phyloP scores from a whole-genome alignment of 1,140 invertebrate species.

The Rhynchophorus ferrugineus region DNA sequence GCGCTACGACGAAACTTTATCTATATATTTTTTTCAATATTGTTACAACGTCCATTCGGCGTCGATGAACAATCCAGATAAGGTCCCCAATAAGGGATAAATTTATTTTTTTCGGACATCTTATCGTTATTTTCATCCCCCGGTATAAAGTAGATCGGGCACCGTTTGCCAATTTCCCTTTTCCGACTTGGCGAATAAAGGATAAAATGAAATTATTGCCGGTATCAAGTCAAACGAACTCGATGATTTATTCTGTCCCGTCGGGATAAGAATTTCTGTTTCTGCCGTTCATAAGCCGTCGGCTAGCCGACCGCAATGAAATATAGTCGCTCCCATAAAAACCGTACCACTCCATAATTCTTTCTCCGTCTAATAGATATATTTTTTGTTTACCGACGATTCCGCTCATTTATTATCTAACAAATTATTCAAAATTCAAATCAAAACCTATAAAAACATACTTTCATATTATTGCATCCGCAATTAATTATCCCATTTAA shows the following conservation, averaged over 20 bases:
- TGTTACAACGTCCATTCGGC: not conserved
- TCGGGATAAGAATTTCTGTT: slow-evolving; percentile 12
- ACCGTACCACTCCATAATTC: too few species aligned
- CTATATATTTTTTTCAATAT: not conserved
- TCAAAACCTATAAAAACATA: too few species aligned
- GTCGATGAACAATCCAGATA: not conserved
- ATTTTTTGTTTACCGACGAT: too few species aligned
- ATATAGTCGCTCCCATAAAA: not conserved
- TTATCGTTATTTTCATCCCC: slow-evolving; percentile 15
- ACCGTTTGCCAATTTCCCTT: slow-evolving; percentile 12
- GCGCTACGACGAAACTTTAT: too few species aligned
- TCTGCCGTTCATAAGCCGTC: not conserved
- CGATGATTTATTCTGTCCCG: slow-evolving; percentile 10
- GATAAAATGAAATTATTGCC: slow-evolving; percentile 17
- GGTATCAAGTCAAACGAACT: slow-evolving; percentile 14
- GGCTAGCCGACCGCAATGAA: not conserved
- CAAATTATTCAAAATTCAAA: too few species aligned
- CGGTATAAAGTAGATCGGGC: slow-evolving; percentile 6
- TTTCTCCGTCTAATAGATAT: too few species aligned
- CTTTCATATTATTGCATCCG: too few species aligned
- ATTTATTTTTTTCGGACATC: not conserved
- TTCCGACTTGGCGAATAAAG: slow-evolving; percentile 7
- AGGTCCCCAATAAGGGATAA: not conserved
- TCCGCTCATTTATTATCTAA: too few species aligned
- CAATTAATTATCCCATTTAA: too few species aligned